Base-by-base conservation (phyloP, 64 coral and sea anemone species). In the Porites lutea region DNA sequence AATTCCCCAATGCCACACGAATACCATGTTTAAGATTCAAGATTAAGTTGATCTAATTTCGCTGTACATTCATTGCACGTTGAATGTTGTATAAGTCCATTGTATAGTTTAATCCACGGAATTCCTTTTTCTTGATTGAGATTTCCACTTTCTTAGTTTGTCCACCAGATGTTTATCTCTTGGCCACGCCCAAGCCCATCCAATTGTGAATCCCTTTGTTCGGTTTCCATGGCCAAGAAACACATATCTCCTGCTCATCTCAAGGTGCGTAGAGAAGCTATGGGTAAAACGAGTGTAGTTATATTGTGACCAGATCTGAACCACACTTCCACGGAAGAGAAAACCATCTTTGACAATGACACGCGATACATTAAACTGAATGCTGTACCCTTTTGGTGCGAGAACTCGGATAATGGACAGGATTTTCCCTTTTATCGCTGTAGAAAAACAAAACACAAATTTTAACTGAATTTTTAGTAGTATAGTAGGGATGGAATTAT, bases 281-380 rank as follows among this genome's bases (percentile, higher is more conserved):
- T 43, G 4, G 4, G 45, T 81, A 27, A 13, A 59, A 62, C 22
- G 19, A 13, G 78, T 27, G 23, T 18, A 16, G 5, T 15, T 60
- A 63, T 4, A 46, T 81, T 27, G 58, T 10, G 78, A 81, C 78
- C 58, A 62, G 55, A 81, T 64, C 78, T 81, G 54, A 16, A 15
- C 57, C 58, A 43, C 1, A 12, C 58, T 23, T 59, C 10, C 57
- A 7, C 58, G 58, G 46, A 63, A 81, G 23, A 14, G 18, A 21
- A 19, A 13, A 2, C 78, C 52, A 81, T 43, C 13, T 13, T 81
- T 81, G 13, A 81, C 13, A n/a, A 79, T 23, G 57, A 63, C 78
- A 62, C 78, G 78, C 2, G 78, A 62, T 81, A 81, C 78, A 14
- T 81, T 81, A 45, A 81, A 81, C 19, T 13, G 22, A 22, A 81